Percentiles rank a stretch among this genome's conserved stretches.
These are phyloP conservation scores for Numenius phaeopus DNA, from an alignment of 2,797 vertebrate species.

Conservation along the genomic window DNA sequence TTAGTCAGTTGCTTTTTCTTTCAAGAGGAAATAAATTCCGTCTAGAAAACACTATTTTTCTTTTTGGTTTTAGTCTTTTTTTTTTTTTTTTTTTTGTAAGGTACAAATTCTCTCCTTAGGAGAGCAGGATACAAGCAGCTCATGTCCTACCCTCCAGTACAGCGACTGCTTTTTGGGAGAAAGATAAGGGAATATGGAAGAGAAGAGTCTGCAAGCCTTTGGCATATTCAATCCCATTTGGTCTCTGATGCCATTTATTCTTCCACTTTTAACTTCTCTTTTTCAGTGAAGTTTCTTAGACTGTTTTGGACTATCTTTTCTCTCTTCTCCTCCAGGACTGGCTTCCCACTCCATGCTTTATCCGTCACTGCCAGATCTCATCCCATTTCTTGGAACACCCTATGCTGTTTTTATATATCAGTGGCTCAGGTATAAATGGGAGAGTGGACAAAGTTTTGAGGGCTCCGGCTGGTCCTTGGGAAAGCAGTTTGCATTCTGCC, in stretches of 20 bases:
- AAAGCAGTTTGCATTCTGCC: neutral
- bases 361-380: neutral
- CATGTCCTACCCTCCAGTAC: neutral
- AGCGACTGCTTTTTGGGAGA: neutral
- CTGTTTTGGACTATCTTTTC: neutral
- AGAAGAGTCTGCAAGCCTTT: neutral
- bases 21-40: neutral
- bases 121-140: neutral
- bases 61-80: neutral
- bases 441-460: neutral
- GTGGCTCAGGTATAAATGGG: neutral
- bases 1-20: neutral
- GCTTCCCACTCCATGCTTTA: neutral
- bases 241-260: neutral
- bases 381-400: neutral
- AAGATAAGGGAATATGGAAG: neutral
- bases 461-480: neutral
- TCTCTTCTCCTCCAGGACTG: neutral
- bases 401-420: neutral
- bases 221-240: neutral
- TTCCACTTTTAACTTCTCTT: neutral
- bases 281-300: neutral
- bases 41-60: neutral
- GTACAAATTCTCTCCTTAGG: neutral
- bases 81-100: neutral